Evolutionary conservation across 1,140 invertebrate species (phyloP), one percentile per base, ranked within the genome.

Genomic region (Adoxophyes honmai): DNA sequence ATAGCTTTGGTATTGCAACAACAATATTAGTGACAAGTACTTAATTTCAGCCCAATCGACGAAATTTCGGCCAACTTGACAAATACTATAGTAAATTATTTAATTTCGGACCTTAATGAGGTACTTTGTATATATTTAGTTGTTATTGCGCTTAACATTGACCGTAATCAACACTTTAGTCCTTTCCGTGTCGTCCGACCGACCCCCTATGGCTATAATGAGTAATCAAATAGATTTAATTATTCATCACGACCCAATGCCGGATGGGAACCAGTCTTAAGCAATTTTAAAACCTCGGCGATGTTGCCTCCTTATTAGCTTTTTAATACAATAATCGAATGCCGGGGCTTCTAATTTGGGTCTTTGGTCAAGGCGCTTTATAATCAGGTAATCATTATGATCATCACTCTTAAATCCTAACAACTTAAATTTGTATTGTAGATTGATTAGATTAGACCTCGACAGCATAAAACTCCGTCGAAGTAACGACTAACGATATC

Each of bases 201-300:
- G 18, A 28, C 18, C 62, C 62, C 64, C 64, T 59, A 57, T 52
- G 38, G 64, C 35, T 67, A 52, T 67, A 64, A 64, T 66, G 34
- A 62, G 55, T 59, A 60, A 66, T 62, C 51, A 62, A 64, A 70
- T 62, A 62, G 44, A 70, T 60, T 58, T 70, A 64, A 70, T 70
- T 67, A 64, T 67, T 66, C 59, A 61, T 64, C 53, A 61, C 48
- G 44, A 57, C 59, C 34, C 51, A 55, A 66, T 66, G 62, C 62
- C 64, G 60, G 57, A 63, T 63, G 37, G 52, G 51, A 71, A 66
- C 62, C 65, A 63, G 60, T 68, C 60, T 55, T 34, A 48, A 48
- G 48, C 57, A 62, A 63, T 67, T 35, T 65, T 62, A 38, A 35
- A 16, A 53, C 57, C 58, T 53, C 36, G 34, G 51, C 57, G 35